Conservation (phyloP, 2,797 vertebrate genomes). For the Gallinago solitaria region DNA sequence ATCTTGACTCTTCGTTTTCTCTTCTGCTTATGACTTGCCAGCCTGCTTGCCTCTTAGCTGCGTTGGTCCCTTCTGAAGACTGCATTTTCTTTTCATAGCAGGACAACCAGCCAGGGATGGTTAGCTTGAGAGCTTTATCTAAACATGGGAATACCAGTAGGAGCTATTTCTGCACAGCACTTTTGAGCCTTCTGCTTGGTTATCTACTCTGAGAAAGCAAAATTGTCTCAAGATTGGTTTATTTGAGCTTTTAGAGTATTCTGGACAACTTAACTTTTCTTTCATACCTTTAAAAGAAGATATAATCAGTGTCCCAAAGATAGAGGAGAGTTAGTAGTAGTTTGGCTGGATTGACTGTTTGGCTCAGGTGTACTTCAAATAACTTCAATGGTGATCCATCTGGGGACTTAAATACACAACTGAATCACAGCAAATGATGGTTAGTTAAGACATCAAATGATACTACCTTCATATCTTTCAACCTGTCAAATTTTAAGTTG, state of each 20-base stretch:
- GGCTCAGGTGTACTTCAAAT: neutral
- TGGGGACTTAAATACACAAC: neutral
- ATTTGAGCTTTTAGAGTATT: neutral
- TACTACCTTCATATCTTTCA: neutral
- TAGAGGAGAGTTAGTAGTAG: neutral
- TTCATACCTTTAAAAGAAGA: neutral
- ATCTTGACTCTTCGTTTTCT: neutral
- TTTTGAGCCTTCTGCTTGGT: neutral
- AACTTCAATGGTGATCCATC: neutral
- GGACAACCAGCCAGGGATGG: neutral
- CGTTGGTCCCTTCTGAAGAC: neutral
- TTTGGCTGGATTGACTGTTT: neutral
- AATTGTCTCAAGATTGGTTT: neutral
- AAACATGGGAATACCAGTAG: neutral
- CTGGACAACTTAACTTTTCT: neutral
- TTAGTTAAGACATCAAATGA: neutral
- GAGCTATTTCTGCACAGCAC: accelerated
- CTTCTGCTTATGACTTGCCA: neutral
- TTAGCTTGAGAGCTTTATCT: neutral
- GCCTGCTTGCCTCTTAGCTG: neutral
- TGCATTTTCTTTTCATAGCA: neutral
- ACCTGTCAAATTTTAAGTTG: neutral
- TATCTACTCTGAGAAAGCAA: neutral
- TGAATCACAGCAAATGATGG: neutral
- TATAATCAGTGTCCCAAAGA: neutral